Conservation (phyloP, 2,888 invertebrate species). For the Girardia tigrina region DNA sequence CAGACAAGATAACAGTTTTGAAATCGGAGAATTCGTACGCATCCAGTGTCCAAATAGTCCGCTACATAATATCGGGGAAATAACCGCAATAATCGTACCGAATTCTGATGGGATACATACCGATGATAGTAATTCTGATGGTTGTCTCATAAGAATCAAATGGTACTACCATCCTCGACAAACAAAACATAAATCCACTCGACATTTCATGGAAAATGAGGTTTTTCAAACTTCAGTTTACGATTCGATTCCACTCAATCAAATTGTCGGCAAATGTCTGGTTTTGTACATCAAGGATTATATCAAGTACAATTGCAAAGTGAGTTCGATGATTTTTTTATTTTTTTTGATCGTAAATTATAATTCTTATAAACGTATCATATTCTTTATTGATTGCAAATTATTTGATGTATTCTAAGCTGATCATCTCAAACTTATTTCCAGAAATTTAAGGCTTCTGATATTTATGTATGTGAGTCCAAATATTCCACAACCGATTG, state of each 20-base stretch:
- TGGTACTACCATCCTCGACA: constrained; percentile 80
- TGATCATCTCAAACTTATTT: constrained; percentile 28
- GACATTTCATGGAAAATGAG: constrained; percentile 84
- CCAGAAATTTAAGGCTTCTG: constrained; percentile 68
- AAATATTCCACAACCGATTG: constrained; percentile 68
- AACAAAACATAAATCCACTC: constrained; percentile 81
- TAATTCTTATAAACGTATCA: too few relatives aligned
- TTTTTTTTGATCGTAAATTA: too few relatives aligned
- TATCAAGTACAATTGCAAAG: constrained; percentile 70
- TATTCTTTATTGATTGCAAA: too few relatives aligned
- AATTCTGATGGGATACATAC: not conserved
- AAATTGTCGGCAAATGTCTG: constrained; percentile 72
- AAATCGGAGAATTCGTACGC: constrained; percentile 1
- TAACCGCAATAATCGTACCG: not conserved
- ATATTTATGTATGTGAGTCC: constrained; percentile 90
- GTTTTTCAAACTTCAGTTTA: constrained; percentile 84
- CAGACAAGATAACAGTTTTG: constrained; percentile 11
- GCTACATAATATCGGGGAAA: not conserved
- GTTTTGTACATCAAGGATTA: constrained; percentile 88
- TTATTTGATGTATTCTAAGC: too few relatives aligned
- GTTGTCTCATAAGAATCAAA: constrained; percentile 51
- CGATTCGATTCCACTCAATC: constrained; percentile 67
- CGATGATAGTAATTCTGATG: not conserved
- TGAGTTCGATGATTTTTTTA: too few relatives aligned
- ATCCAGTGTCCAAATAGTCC: not conserved